Evolutionary conservation across 2,888 invertebrate genomes (phyloP), one percentile per base, ranked within the genome.

Genomic region (Lasioglossum marginatum): DNA sequence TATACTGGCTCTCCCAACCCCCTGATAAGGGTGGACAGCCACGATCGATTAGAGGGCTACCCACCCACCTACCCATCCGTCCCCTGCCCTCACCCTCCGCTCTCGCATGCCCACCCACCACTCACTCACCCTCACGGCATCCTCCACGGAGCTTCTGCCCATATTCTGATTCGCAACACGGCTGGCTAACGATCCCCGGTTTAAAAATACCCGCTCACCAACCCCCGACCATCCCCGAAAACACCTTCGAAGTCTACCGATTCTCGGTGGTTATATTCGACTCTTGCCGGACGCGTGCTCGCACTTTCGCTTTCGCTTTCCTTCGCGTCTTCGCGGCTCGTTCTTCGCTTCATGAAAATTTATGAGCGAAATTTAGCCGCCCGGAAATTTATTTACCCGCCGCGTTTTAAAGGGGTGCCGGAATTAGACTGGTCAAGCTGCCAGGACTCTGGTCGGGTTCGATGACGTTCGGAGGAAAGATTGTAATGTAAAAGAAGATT

Each of bases 21-120:
- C 92, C 95, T 95, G 95, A 95, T 95, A 95, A 95, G 95, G 95
- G 95, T 95, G 95, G 95, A 95, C 95, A 95, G 95, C 94, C 93
- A 93, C 95, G 95, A 95, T 95, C 95, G 95, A 95, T 95, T 95
- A 95, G 95, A 95, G 94, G 93, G 92, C 92, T 92, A 93, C 94
- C 93, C 93, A 91, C 93, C 92, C 92, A 91, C 92, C 88, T 87
- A 85, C 86, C 88, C 82, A 88, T 86, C 89, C 79, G 40, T 86
- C 68, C 90, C 86, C 85, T 73, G 19, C 27, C 31, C 60, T 27
- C 81, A 79, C 87, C 85, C 85, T 83, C 85, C 80, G 81, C 89
- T 72, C 83, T 71, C 78, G 77, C 86, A 83, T 68, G 43, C 88
- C 88, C 84, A 87, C 81, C 88, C 84, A 87, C 81, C 87, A 82